Base-by-base conservation (phyloP, 1,140 invertebrate species). In the Coptotermes formosanus region DNA sequence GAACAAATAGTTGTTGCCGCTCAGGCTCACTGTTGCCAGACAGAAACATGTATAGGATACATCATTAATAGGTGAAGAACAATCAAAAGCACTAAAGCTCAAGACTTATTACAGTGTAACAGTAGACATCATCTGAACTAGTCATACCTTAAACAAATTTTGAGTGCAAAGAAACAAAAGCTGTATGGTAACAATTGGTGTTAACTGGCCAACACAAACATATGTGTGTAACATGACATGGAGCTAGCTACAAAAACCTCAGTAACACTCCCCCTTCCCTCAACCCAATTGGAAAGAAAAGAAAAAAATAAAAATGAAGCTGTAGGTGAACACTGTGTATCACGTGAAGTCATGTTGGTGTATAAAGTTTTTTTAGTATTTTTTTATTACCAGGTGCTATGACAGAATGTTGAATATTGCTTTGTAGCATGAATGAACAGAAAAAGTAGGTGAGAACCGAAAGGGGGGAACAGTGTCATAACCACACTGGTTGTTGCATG, bases 341-440 rank as follows among this genome's bases (percentile, higher is more conserved):
- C 83, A 84, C 83, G 85, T 82, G 82, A 85, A 48, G 82, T 85
- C 86, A 87, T 87, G 85, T 87, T 87, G 84, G 81, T 85, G 86
- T 87, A 87, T 87, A 87, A 85, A 85, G 83, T 38, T 38, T 38
- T 83, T 87, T 87, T 87, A 85, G 86, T 87, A 87, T 85, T 87
- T 87, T 87, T 87, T 84, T 87, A 87, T n/a, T n/a, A 87, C 86
- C 84, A 87, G 82, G 86, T 87, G 86, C 86, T 87, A 85, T 87
- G 86, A 87, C 83, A 87, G 43, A 85, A 87, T 48, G 83, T 86
- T 45, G 69, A 86, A 86, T 64, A 84, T 83, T 84, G 64, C 64
- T 86, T 84, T 83, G 52, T 86, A 86, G 86, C 83, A 82, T 86
- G 82, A 86, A 86, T 82, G 59, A 86, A 86, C 52, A 55, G 81